phyloP scores from a whole-genome alignment of 1,140 invertebrate species.

The Whitmania pigra region DNA sequence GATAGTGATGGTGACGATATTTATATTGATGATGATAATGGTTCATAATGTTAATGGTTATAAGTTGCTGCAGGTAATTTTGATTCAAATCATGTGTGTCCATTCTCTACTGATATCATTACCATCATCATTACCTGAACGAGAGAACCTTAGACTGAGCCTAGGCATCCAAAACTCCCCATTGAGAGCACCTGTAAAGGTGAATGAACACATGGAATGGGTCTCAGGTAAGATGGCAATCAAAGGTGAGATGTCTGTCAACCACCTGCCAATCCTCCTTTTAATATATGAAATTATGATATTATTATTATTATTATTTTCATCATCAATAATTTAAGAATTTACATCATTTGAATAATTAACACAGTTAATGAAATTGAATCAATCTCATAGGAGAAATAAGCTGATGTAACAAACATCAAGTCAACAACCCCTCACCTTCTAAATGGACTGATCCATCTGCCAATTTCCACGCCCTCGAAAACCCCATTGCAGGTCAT shows the following conservation, averaged over 20 bases:
- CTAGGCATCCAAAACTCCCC: conserved; percentile 31
- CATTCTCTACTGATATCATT: too few species aligned
- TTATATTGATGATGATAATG: too few species aligned
- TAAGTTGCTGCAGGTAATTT: too few species aligned
- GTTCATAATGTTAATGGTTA: too few species aligned
- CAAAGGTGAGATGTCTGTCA: conserved; percentile 30
- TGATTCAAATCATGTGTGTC: too few species aligned
- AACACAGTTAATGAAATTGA: too few species aligned
- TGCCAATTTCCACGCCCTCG: conserved; percentile 29
- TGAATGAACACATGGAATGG: conserved; percentile 27
- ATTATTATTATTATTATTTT: too few species aligned
- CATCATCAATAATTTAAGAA: too few species aligned
- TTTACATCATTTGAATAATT: too few species aligned
- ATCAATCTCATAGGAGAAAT: too few species aligned
- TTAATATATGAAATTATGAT: neutral
- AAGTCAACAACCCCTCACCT: conserved; percentile 22
- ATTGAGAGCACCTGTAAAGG: conserved; percentile 30
- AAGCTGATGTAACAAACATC: too few species aligned
- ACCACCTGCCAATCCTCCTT: conserved; percentile 31
- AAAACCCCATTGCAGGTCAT: conserved; percentile 27
- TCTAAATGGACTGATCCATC: conserved; percentile 32
- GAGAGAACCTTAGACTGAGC: conserved; percentile 28
- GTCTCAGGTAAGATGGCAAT: conserved; percentile 25
- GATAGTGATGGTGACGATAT: too few species aligned
- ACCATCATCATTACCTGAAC: conserved; percentile 1